A percentile compares a stretch with the other conserved stretches of the same genome.
Evolutionary conservation across 2,113 vertebrate genomes (phyloP).

Genomic region (Ranitomeya variabilis): DNA sequence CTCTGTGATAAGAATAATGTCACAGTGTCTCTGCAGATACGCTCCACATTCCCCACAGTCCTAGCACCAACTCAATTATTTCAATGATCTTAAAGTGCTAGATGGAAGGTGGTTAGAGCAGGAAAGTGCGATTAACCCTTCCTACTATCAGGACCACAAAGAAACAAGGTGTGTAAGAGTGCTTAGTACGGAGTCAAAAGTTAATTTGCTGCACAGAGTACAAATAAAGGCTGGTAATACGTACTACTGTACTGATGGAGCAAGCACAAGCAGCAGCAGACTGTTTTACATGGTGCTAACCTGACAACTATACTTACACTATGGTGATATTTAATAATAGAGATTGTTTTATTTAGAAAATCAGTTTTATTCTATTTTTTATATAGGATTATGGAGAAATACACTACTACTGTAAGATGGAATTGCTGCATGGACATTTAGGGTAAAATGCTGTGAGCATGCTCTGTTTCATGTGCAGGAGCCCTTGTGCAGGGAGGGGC

Average conservation of each 20-base stretch:
- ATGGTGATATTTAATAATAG: not conserved
- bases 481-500: too few species aligned
- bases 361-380: too few species aligned
- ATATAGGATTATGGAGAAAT: too few species aligned
- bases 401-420: too few species aligned
- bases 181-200: not conserved
- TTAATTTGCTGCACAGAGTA: not conserved
- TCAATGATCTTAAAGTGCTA: constrained; percentile 53
- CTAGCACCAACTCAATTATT: constrained; percentile 58
- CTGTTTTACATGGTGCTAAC: not conserved
- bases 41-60: constrained; percentile 48
- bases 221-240: not conserved
- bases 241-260: not conserved
- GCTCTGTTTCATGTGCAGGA: too few species aligned
- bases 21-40: constrained; percentile 50
- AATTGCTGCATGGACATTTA: too few species aligned
- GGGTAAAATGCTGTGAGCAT: too few species aligned
- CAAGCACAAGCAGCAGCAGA: not conserved
- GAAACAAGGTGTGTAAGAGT: not conserved
- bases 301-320: not conserved
- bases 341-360: too few species aligned
- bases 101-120: constrained; percentile 17
- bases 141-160: not conserved
- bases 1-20: constrained; percentile 59
- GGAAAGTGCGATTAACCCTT: constrained; percentile 40